Conservation (phyloP, 2,113 vertebrate species). For the Willisornis vidua region DNA sequence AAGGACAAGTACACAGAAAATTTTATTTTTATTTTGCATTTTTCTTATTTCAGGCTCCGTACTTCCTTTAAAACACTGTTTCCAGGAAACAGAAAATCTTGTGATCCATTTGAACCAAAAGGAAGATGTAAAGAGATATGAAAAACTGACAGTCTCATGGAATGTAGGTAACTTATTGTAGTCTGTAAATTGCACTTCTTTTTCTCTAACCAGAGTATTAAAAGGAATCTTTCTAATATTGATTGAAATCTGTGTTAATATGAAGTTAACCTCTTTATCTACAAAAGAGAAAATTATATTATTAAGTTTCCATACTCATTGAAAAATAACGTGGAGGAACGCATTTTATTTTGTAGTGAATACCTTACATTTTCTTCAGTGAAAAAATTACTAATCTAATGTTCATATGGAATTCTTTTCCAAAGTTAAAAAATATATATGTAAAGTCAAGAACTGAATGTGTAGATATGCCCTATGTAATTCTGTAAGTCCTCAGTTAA, state of each 20-base stretch:
- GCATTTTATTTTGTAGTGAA: background rate
- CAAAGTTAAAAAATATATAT: background rate
- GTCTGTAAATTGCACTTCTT: background rate
- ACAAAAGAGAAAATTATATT: background rate
- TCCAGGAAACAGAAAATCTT: background rate
- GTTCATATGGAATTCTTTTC: background rate
- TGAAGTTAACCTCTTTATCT: background rate
- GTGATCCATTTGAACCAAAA: background rate
- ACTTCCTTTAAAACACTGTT: background rate
- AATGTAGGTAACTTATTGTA: background rate
- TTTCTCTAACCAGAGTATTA: background rate
- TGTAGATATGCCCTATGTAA: background rate
- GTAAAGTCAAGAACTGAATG: background rate
- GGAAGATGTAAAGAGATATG: background rate
- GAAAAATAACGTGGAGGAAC: background rate
- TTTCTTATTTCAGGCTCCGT: background rate
- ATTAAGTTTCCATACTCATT: background rate
- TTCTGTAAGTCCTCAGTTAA: rapidly evolving
- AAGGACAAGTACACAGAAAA: background rate
- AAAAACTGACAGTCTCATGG: background rate
- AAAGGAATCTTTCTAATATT: background rate
- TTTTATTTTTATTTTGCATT: background rate
- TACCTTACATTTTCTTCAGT: background rate
- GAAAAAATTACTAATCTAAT: background rate
- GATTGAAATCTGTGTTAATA: background rate